Conservation (phyloP, 2,113 vertebrate genomes). For the Percina caprodes region DNA sequence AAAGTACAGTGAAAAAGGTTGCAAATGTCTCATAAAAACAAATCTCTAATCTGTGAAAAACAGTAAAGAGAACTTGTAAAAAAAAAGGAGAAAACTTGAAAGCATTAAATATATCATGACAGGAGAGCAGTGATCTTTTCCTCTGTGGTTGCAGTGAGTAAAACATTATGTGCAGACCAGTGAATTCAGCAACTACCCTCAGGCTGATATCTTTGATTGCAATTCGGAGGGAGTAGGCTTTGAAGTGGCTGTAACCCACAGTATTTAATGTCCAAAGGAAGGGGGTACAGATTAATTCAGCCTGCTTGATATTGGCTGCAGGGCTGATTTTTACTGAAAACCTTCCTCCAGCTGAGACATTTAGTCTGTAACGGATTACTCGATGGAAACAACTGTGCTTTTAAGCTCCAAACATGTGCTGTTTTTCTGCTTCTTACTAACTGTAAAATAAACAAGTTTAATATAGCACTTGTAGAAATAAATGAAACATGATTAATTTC, state of each 20-base stretch:
- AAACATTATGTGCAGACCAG: slow-evolving; percentile 12
- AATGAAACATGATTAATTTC: not conserved
- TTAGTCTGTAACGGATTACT: slow-evolving; percentile 35
- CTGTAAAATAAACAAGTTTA: not conserved
- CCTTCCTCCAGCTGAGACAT: slow-evolving; percentile 27
- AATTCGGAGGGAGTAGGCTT: slow-evolving; percentile 43
- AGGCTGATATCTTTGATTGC: slow-evolving; percentile 48
- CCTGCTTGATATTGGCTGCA: slow-evolving; percentile 15
- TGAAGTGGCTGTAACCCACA: slow-evolving; percentile 40
- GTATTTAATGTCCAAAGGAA: slow-evolving; percentile 40
- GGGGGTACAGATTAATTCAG: slow-evolving; percentile 24
- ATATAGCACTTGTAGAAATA: not conserved
- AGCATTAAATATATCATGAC: not conserved
- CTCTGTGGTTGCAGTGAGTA: slow-evolving; percentile 26
- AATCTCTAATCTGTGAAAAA: slow-evolving; percentile 31
- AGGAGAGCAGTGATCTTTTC: not conserved
- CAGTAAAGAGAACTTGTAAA: slow-evolving; percentile 23
- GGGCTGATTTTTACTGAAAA: slow-evolving; percentile 24
- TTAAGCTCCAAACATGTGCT: slow-evolving; percentile 3
- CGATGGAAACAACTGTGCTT: slow-evolving; percentile 11
- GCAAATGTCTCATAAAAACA: slow-evolving; percentile 28
- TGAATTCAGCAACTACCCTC: slow-evolving; percentile 42
- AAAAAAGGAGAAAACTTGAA: slow-evolving; percentile 1
- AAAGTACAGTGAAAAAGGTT: not conserved
- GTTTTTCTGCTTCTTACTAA: not conserved